phyloP scores from a whole-genome alignment of 2,888 invertebrate genomes.

The Caenorhabditis panamensis region DNA sequence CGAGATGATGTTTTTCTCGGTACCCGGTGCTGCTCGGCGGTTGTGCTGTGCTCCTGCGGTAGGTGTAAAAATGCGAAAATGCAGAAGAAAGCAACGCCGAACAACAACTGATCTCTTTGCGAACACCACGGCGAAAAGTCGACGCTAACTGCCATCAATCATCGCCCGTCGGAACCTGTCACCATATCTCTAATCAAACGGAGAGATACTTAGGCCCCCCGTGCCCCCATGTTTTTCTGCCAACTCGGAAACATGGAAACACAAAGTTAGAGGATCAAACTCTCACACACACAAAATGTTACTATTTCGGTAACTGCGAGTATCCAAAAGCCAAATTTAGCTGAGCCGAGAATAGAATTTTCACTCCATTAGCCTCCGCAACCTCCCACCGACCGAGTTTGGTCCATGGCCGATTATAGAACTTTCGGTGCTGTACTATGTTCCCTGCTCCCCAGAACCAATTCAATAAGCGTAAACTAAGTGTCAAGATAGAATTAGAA shows the following conservation, averaged over 20 bases:
- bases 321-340: neutral
- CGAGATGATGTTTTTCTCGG: neutral
- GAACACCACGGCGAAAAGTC: neutral
- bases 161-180: neutral
- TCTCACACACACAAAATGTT: neutral
- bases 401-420: conserved; percentile 2
- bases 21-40: conserved; percentile 7
- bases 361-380: neutral
- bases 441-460: neutral
- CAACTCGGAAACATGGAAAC: neutral
- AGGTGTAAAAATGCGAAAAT: conserved; percentile 15
- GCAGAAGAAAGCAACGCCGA: neutral
- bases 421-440: neutral
- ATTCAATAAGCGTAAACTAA: neutral
- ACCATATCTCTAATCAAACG: neutral
- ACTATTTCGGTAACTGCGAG: neutral
- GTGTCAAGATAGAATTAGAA: neutral
- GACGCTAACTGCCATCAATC: neutral
- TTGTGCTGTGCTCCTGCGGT: neutral
- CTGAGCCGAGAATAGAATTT: neutral
- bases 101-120: conserved; percentile 16
- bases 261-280: neutral
- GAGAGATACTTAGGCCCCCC: neutral
- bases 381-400: neutral
- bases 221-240: neutral